A percentile compares a stretch with the other conserved stretches of the same genome.
Evolutionary conservation across 2,113 vertebrate genomes (phyloP).

Genomic region (Mungos mungo): DNA sequence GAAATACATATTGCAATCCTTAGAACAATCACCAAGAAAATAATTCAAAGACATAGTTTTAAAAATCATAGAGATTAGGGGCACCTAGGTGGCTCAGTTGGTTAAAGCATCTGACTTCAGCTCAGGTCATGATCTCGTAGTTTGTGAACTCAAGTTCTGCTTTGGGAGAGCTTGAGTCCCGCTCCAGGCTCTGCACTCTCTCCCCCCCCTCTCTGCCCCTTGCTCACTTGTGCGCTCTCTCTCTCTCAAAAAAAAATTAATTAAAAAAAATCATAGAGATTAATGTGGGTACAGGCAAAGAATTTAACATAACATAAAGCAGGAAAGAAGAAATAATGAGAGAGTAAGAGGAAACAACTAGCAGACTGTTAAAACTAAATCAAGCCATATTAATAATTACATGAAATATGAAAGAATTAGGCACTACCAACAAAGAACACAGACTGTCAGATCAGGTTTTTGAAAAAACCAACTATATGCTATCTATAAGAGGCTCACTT

Average conservation of each 20-base stretch:
- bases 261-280: neutral
- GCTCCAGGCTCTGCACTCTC: no score
- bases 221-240: no score
- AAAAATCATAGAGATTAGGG: neutral
- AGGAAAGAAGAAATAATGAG: neutral
- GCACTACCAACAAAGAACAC: neutral
- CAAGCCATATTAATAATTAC: neutral
- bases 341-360: neutral
- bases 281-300: neutral
- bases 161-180: no score
- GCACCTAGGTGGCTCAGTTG: no score
- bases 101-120: no score
- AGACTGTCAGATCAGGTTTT: neutral
- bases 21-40: neutral
- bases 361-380: neutral
- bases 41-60: neutral
- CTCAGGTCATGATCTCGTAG: no score
- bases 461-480: neutral
- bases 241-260: no score
- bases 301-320: neutral
- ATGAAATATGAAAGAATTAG: neutral
- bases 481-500: neutral
- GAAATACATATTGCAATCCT: neutral
- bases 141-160: no score
- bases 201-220: no score